Evolutionary conservation across 2,797 vertebrate genomes (phyloP).

Genomic region (Coreius guichenoti): DNA sequence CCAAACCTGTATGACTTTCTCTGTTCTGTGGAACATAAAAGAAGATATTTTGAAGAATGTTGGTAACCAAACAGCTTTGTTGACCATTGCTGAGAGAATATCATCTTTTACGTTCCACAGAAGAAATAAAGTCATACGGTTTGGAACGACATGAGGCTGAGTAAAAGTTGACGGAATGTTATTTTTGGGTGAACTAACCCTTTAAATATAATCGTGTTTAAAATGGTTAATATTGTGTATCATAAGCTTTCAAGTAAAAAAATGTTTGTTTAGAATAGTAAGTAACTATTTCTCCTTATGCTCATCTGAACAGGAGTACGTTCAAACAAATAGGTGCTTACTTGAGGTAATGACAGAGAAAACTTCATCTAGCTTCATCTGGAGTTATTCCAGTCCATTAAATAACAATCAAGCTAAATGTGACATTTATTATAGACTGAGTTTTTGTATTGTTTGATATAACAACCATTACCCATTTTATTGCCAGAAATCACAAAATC

Average conservation of each 20-base stretch:
- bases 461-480: neutral
- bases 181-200: neutral
- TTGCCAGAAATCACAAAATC: neutral
- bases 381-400: neutral
- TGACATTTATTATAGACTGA: neutral
- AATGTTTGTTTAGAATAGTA: neutral
- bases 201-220: neutral
- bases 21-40: neutral
- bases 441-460: neutral
- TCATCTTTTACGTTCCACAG: neutral
- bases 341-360: slow-evolving; percentile 4
- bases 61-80: neutral
- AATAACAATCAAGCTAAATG: neutral
- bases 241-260: neutral
- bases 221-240: neutral
- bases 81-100: neutral
- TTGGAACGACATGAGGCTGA: neutral
- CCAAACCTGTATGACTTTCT: neutral
- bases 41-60: neutral
- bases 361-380: neutral
- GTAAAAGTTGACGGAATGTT: neutral
- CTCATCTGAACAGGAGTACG: neutral
- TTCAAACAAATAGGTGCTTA: neutral
- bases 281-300: neutral
- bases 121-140: no score